These are phyloP conservation scores for Drepanosiphum platanoidis DNA, from an alignment of 2,888 invertebrate genomes.

Conservation along the genomic window DNA sequence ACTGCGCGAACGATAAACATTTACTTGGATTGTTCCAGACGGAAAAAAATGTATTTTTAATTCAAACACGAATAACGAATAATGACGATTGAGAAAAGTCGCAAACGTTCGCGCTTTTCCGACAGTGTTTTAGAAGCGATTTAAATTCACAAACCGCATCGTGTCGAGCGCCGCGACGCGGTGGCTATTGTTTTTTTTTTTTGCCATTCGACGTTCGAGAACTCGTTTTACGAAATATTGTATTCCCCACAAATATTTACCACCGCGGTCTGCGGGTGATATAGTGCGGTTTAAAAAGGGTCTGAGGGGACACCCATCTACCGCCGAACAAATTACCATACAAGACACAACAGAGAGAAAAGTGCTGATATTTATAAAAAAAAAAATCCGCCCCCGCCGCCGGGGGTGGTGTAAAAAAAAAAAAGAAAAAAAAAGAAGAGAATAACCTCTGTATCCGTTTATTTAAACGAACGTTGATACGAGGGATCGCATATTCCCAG, in stretches of 20 bases:
- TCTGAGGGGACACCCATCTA: constrained; percentile 51
- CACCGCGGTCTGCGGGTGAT: constrained; percentile 55
- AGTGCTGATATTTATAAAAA: constrained; percentile 62
- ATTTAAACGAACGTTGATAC: constrained; percentile 62
- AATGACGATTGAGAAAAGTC: too few species aligned
- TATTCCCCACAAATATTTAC: constrained; percentile 54
- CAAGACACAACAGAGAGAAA: constrained; percentile 56
- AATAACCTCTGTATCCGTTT: constrained; percentile 58
- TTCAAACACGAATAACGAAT: too few species aligned
- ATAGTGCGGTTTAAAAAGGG: constrained; percentile 62
- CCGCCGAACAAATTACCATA: constrained; percentile 61
- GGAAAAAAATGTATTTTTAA: too few species aligned
- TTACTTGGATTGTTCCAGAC: too few species aligned
- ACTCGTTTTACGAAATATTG: constrained; percentile 55
- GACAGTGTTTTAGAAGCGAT: too few species aligned
- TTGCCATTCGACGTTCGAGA: neutral
- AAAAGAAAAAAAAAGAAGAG: too few species aligned
- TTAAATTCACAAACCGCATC: too few species aligned
- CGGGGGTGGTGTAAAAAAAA: constrained; percentile 56
- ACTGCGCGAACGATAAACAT: too few species aligned
- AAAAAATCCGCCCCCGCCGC: constrained; percentile 47
- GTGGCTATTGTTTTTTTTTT: constrained; percentile 5
- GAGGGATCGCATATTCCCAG: constrained; percentile 62
- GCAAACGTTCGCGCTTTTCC: too few species aligned
- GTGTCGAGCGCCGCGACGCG: too few species aligned